Evolutionary conservation across 2,113 vertebrate species (phyloP).

Genomic region (Tichodroma muraria): DNA sequence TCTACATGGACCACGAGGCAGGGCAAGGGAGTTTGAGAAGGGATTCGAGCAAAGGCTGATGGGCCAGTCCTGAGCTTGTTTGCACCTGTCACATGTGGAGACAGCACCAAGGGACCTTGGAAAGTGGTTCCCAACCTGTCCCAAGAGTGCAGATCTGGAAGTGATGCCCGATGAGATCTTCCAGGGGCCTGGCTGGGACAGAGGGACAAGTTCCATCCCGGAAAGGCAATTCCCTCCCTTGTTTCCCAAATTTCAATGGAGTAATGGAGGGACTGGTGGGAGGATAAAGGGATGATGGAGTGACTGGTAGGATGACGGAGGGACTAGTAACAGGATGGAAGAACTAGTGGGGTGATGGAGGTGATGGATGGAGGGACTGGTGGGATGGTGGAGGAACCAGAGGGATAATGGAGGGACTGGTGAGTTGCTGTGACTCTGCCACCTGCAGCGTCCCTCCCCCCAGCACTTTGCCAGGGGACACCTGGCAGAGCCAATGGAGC

Average conservation of each 20-base stretch:
- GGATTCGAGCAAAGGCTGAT: neutral
- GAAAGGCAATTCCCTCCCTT: neutral
- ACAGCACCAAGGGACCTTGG: neutral
- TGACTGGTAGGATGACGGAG: neutral
- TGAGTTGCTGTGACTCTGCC: neutral
- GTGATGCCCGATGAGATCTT: neutral
- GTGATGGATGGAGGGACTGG: neutral
- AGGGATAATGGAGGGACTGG: accelerated
- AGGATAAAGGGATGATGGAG: neutral
- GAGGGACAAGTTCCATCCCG: neutral
- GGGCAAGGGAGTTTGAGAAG: neutral
- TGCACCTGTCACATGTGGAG: neutral
- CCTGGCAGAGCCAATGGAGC: neutral
- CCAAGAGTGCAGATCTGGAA: neutral
- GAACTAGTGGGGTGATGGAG: neutral
- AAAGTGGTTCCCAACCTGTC: neutral
- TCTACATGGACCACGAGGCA: neutral
- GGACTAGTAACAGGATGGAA: neutral
- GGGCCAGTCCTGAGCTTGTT: neutral
- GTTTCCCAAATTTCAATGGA: neutral
- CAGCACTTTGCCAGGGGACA: neutral
- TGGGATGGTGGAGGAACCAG: accelerated
- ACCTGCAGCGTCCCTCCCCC: neutral
- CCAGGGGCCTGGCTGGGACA: neutral
- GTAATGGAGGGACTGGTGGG: neutral